These are phyloP conservation scores for Galeopsomyia nigrocyanea DNA, from an alignment of 2,888 invertebrate genomes.

Conservation along the genomic window DNA sequence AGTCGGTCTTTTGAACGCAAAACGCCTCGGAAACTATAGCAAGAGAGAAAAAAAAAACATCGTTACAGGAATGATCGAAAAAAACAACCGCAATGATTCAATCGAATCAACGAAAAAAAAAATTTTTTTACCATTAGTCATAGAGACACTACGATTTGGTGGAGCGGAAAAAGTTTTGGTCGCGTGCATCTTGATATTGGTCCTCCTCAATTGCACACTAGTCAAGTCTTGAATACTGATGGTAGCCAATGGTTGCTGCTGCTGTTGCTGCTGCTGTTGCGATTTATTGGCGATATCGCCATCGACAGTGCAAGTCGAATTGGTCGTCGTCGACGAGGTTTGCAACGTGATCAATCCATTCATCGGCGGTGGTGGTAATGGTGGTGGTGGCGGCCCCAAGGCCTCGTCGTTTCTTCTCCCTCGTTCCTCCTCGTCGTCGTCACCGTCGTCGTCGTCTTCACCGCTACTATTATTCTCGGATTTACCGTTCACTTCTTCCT, in stretches of 20 bases:
- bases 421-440: not conserved
- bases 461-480: too few relatives aligned
- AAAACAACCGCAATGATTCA: not conserved
- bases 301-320: conserved; percentile 53
- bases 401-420: conserved; percentile 41
- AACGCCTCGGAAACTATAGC: conserved; percentile 75
- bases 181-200: conserved; percentile 78
- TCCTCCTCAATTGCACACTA: conserved; percentile 84
- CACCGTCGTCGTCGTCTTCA: not conserved
- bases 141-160: conserved; percentile 79
- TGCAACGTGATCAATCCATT: not conserved
- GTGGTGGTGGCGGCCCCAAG: conserved; percentile 46
- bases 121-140: conserved; percentile 67
- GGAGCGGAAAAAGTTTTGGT: conserved; percentile 90
- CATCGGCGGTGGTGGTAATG: conserved; percentile 69
- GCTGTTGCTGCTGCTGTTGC: conserved; percentile 65
- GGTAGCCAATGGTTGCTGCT: conserved; percentile 82
- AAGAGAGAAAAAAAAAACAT: conserved; percentile 1
- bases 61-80: conserved; percentile 10
- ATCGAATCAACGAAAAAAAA: too few relatives aligned
- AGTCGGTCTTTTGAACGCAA: conserved; percentile 83
- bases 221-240: conserved; percentile 90
- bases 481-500: conserved; percentile 30
- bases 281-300: conserved; percentile 56
- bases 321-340: conserved; percentile 29